phyloP scores from a whole-genome alignment of 2,888 invertebrate genomes.

The Villa cingulata region DNA sequence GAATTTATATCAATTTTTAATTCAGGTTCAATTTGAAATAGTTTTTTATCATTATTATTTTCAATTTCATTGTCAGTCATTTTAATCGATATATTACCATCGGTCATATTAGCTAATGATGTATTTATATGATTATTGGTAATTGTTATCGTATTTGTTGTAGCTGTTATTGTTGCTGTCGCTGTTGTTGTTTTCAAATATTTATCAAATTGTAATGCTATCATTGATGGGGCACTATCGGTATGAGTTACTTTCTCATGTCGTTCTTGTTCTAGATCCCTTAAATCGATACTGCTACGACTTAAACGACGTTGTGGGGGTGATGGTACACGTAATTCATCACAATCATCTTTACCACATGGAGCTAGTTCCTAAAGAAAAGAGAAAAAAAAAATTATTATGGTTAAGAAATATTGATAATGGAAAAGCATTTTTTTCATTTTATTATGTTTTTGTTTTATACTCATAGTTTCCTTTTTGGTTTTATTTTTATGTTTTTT shows the following conservation, averaged over 20 bases:
- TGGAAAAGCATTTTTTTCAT: too few species aligned
- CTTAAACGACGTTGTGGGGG: slow-evolving; percentile 35
- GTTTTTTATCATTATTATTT: slow-evolving; percentile 2
- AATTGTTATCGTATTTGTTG: slow-evolving; percentile 12
- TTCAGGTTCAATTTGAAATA: slow-evolving; percentile 6
- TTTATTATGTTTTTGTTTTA: too few species aligned
- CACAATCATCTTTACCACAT: slow-evolving; percentile 32
- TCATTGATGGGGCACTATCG: slow-evolving; percentile 37
- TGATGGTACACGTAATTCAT: slow-evolving; percentile 35
- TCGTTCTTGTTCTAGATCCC: slow-evolving; percentile 35
- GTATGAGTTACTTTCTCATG: slow-evolving; percentile 37
- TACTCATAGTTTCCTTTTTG: too few species aligned
- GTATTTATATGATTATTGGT: too few species aligned
- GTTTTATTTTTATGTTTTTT: too few species aligned
- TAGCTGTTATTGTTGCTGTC: not conserved
- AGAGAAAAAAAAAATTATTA: not conserved
- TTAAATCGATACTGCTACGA: slow-evolving; percentile 36
- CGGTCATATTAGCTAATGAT: not conserved
- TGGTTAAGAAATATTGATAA: not conserved
- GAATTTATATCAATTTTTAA: not conserved
- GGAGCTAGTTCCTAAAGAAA: slow-evolving; percentile 26
- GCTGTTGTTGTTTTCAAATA: slow-evolving; percentile 18
- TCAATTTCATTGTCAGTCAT: not conserved
- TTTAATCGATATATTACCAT: not conserved
- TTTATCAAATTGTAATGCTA: slow-evolving; percentile 28